Conservation (phyloP, 2,888 invertebrate species). For the Junonia oenone region DNA sequence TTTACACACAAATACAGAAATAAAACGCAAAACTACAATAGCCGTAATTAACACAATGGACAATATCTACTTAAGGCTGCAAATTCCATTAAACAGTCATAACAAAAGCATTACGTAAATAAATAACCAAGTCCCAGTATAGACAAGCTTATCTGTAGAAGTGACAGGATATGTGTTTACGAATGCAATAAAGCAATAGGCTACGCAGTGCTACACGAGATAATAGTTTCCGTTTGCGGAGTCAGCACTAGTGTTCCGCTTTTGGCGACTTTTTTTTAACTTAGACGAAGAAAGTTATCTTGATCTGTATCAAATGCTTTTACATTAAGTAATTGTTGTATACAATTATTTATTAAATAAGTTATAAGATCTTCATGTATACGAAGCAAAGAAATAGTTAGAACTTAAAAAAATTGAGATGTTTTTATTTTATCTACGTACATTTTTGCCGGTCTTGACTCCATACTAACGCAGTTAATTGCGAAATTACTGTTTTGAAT, state of each 20-base stretch:
- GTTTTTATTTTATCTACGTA: too few species aligned
- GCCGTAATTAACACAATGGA: background rate
- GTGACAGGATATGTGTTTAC: constrained; percentile 10
- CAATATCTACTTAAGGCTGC: background rate
- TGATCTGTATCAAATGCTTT: background rate
- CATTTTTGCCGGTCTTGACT: too few species aligned
- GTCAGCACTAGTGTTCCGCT: background rate
- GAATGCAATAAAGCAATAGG: constrained; percentile 10
- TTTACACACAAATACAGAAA: background rate
- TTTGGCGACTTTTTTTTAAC: background rate
- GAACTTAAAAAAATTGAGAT: too few species aligned
- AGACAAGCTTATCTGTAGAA: constrained; percentile 4
- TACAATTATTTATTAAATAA: too few species aligned
- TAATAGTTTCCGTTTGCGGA: constrained; percentile 2
- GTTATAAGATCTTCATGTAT: too few species aligned
- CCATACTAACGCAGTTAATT: too few species aligned
- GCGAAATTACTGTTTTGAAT: too few species aligned
- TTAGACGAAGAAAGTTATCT: background rate
- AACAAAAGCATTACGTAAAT: constrained; percentile 4
- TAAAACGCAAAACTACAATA: background rate
- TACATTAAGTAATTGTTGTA: too few species aligned
- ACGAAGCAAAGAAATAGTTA: too few species aligned
- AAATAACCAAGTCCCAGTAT: background rate
- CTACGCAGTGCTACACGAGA: background rate
- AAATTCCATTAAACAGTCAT: background rate